Percentiles rank a stretch among this genome's conserved stretches.
phyloP scores from a whole-genome alignment of 1,140 invertebrate genomes.

The Drosophila athabasca region DNA sequence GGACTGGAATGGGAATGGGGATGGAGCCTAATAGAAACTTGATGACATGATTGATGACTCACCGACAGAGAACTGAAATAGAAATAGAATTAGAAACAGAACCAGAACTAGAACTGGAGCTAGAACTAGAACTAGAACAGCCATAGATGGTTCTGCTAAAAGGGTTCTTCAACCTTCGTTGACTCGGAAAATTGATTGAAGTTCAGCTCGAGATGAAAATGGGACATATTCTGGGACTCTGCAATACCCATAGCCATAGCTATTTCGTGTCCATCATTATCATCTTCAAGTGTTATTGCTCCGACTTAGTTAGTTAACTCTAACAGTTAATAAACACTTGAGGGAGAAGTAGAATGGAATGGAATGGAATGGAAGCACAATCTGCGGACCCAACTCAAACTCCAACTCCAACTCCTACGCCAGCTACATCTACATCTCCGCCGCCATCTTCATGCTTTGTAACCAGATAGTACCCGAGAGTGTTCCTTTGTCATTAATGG shows the following conservation, averaged over 20 bases:
- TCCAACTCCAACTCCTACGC: slow-evolving; percentile 6
- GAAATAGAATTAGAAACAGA: slow-evolving; percentile 3
- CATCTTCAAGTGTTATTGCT: slow-evolving; percentile 49
- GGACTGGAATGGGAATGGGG: not conserved
- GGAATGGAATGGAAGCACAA: slow-evolving; percentile 7
- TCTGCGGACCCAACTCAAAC: not conserved
- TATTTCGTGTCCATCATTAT: slow-evolving; percentile 1
- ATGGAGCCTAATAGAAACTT: slow-evolving; percentile 37
- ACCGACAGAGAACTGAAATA: slow-evolving; percentile 2
- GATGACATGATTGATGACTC: slow-evolving; percentile 38
- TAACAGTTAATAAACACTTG: slow-evolving; percentile 78
- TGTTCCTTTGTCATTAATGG: slow-evolving; percentile 51
- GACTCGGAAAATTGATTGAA: slow-evolving; percentile 27
- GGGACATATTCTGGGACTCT: too few relatives aligned
- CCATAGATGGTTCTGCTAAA: slow-evolving; percentile 5
- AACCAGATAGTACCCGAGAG: slow-evolving; percentile 29
- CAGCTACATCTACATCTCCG: not conserved
- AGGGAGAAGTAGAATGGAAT: slow-evolving; percentile 10
- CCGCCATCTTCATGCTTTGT: slow-evolving; percentile 60
- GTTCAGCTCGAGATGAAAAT: not conserved
- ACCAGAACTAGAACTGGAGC: not conserved
- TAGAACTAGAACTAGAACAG: slow-evolving; percentile 13
- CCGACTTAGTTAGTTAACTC: slow-evolving; percentile 81
- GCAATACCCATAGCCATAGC: not conserved
- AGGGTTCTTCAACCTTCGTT: slow-evolving; percentile 41